Evolutionary conservation across 2,113 vertebrate genomes (phyloP), one percentile per base, ranked within the genome.

Genomic region (Pleuronectes platessa): DNA sequence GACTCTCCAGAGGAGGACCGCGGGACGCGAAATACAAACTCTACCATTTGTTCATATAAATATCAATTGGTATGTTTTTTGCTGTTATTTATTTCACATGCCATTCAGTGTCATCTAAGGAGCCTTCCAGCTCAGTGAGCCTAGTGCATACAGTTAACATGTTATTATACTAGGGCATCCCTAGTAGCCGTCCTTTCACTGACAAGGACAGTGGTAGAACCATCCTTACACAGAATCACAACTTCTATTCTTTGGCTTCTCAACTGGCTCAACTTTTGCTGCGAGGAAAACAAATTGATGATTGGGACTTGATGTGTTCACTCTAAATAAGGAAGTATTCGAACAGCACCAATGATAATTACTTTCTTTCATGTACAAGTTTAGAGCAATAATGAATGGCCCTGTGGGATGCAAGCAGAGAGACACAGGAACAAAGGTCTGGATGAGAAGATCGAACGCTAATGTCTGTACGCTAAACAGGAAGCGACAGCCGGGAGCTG

Each of bases 81-180:
- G 70, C 64, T 86, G 81, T 89, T 90, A 87, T 92, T 91, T 91
- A 91, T 90, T 90, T 88, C 78, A 76, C 77, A 77, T 79, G 74
- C 56, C 75, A 71, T 83, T 66, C 1, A 35, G 73, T 78, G 80
- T 82, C 71, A 75, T 82, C 37, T 72, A 49, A 90, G 88, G 71
- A 54, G 74, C 89, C 76, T 88, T 90, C 74, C 77, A 70, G 86
- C 89, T 75, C 77, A 70, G 63, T 83, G 59, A 82, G 59, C 12
- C 51, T 78, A 64, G 63, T 72, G 62, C 82, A 55, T 72, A 60
- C 63, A 76, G 40, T 79, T 76, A 45, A 63, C 68, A 75, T 79
- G 13, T 60, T 42, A 55, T 81, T 60, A 72, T 23, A 71, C 61
- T 64, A 47, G 56, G 51, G 24, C 53, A 71, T 66, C 63, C 55